Conservation (phyloP, 2,888 invertebrate genomes). For the Cerceris ruficornis region DNA sequence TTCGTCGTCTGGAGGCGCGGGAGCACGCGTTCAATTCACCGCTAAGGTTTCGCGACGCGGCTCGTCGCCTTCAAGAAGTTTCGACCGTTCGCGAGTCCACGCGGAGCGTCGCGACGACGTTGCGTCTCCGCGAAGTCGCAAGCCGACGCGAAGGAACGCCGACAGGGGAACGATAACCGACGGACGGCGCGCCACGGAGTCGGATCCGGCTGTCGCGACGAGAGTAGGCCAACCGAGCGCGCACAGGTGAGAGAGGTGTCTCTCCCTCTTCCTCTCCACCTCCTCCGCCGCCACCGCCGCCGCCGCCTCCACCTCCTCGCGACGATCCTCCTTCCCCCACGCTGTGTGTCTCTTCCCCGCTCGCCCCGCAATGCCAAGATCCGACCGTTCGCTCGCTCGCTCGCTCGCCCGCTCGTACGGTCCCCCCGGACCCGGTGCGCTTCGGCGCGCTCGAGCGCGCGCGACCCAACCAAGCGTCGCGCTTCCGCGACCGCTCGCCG, state of each 20-base stretch:
- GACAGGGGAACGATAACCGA: conserved; percentile 11
- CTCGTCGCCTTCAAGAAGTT: not conserved
- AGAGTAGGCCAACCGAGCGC: conserved; percentile 75
- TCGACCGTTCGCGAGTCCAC: not conserved
- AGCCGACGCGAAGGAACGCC: not conserved
- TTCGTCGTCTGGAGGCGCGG: not conserved
- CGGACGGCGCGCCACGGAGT: conserved; percentile 47
- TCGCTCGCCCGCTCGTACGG: too few relatives aligned
- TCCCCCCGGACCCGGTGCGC: conserved; percentile 65
- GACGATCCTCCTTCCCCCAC: not conserved
- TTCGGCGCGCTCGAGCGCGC: conserved; percentile 70
- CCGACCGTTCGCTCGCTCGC: not conserved
- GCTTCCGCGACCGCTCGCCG: conserved; percentile 48
- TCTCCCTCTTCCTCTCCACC: not conserved
- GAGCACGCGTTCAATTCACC: conserved; percentile 31
- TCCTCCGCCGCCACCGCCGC: conserved; percentile 20
- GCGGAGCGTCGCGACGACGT: conserved; percentile 10
- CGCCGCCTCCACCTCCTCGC: conserved; percentile 20
- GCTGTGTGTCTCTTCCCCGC: not conserved
- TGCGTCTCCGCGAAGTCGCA: not conserved
- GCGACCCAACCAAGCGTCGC: conserved; percentile 40
- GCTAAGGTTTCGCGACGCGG: conserved; percentile 37
- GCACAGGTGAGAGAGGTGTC: conserved; percentile 73
- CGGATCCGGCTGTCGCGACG: conserved; percentile 61
- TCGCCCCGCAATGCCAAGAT: not conserved